Percentiles rank a stretch among this genome's conserved stretches.
Evolutionary conservation across 2,113 vertebrate species (phyloP).

Genomic region (Kryptolebias marmoratus): DNA sequence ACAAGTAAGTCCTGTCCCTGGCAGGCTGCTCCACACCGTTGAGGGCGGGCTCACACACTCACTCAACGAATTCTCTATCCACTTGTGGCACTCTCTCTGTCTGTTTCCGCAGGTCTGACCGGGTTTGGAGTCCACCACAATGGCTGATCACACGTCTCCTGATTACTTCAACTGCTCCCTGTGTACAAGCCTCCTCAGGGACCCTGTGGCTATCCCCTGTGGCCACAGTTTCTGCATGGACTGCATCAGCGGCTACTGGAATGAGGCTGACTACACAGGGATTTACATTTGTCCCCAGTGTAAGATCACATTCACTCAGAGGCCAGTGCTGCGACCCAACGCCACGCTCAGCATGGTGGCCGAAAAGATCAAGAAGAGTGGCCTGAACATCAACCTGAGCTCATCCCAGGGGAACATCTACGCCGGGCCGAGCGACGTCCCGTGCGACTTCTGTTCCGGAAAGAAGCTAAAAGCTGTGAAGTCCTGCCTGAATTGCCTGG

Average conservation of each 20-base stretch:
- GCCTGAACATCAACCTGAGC: slow-evolving; percentile 65
- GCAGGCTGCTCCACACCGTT: slow-evolving; percentile 69
- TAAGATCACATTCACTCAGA: slow-evolving; percentile 84
- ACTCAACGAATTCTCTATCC: slow-evolving; percentile 47
- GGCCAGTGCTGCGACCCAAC: slow-evolving; percentile 83
- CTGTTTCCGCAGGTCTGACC: slow-evolving; percentile 54
- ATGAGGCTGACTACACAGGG: slow-evolving; percentile 86
- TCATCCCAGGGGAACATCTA: slow-evolving; percentile 64
- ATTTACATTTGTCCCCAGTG: slow-evolving; percentile 86
- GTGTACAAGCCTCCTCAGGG: slow-evolving; percentile 78
- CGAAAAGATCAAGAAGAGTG: slow-evolving; percentile 83
- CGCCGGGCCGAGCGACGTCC: slow-evolving; percentile 68
- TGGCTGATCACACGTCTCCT: slow-evolving; percentile 80
- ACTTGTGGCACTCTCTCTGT: slow-evolving; percentile 46
- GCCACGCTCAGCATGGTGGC: slow-evolving; percentile 83
- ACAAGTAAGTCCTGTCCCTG: slow-evolving; percentile 79
- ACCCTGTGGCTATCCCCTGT: slow-evolving; percentile 84
- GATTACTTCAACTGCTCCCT: slow-evolving; percentile 84
- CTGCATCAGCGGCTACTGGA: slow-evolving; percentile 86
- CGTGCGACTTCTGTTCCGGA: slow-evolving; percentile 84
- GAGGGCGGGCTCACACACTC: slow-evolving; percentile 66
- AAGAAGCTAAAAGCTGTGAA: slow-evolving; percentile 81
- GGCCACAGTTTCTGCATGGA: slow-evolving; percentile 87
- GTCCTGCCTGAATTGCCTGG: slow-evolving; percentile 84
- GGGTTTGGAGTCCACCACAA: slow-evolving; percentile 48